These are phyloP conservation scores for Phyllotreta striolata DNA, from an alignment of 2,888 invertebrate genomes.

Conservation along the genomic window DNA sequence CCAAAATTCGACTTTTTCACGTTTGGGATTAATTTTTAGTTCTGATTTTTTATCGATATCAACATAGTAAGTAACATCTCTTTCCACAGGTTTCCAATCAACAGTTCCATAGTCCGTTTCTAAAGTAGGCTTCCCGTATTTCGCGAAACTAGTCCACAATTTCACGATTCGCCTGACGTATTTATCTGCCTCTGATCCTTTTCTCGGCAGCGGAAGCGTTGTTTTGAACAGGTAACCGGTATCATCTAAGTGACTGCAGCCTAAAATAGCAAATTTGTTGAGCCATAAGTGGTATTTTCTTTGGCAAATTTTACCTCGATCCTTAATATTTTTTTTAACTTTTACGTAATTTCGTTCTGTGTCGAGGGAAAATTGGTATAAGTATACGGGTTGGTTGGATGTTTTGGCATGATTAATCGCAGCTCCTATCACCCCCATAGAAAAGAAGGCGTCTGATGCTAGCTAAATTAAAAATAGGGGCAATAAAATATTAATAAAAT, in stretches of 20 bases:
- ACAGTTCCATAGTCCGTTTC: conserved; percentile 23
- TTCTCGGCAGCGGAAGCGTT: background rate
- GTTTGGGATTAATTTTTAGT: conserved; percentile 46
- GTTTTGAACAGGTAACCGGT: conserved; percentile 39
- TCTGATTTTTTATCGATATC: conserved; percentile 50
- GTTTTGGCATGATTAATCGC: conserved; percentile 22
- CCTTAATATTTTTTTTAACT: background rate
- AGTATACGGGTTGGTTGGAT: conserved; percentile 32
- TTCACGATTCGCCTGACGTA: conserved; percentile 34
- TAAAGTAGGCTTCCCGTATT: conserved; percentile 46
- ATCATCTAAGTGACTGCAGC: conserved; percentile 46
- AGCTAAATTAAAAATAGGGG: conserved; percentile 23
- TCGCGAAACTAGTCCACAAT: conserved; percentile 49
- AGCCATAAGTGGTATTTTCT: conserved; percentile 6
- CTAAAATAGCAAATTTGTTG: conserved; percentile 32
- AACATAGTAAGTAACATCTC: conserved; percentile 45
- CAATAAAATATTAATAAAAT: background rate
- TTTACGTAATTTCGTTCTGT: conserved; percentile 29
- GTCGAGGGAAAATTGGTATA: conserved; percentile 29
- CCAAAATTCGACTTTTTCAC: conserved; percentile 51
- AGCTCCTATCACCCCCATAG: conserved; percentile 24
- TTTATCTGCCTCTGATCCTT: conserved; percentile 17
- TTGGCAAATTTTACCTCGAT: conserved; percentile 2
- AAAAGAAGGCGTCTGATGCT: conserved; percentile 13
- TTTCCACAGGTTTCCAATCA: conserved; percentile 46